Percentiles rank a stretch among this genome's conserved stretches.
These are phyloP conservation scores for Otus sunia DNA, from an alignment of 2,113 vertebrate species.

Conservation along the genomic window DNA sequence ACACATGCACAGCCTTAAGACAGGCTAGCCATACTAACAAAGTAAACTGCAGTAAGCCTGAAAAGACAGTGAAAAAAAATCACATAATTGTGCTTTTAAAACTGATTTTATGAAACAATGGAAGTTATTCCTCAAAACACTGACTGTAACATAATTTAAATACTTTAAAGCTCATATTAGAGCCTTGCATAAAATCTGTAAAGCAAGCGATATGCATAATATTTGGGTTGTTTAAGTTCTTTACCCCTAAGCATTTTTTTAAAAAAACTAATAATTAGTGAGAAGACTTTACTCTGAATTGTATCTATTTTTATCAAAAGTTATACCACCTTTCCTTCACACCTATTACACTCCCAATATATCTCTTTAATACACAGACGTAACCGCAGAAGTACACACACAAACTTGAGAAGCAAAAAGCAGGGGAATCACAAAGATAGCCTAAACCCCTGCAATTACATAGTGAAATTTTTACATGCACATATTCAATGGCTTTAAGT, in stretches of 20 bases:
- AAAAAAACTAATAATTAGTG: conserved; percentile 6
- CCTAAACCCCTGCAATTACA: background rate
- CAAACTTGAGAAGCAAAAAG: background rate
- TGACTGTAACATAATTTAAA: background rate
- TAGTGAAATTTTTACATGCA: background rate
- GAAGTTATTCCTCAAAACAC: background rate
- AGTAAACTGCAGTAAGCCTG: background rate
- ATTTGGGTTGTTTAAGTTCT: background rate
- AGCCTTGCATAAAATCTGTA: background rate
- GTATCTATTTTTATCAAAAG: background rate
- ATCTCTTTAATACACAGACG: background rate
- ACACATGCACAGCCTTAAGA: background rate
- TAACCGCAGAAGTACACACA: background rate
- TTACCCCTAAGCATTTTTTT: background rate
- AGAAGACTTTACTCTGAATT: background rate
- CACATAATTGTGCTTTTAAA: background rate
- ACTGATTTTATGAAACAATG: background rate
- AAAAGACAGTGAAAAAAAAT: background rate
- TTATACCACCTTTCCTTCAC: background rate
- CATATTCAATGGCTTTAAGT: background rate
- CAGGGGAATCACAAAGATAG: background rate
- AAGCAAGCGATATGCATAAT: background rate
- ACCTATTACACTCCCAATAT: background rate
- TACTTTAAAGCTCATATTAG: background rate
- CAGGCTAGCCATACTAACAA: background rate